phyloP scores from a whole-genome alignment of 2,113 vertebrate species.

The Burhinus oedicnemus region DNA sequence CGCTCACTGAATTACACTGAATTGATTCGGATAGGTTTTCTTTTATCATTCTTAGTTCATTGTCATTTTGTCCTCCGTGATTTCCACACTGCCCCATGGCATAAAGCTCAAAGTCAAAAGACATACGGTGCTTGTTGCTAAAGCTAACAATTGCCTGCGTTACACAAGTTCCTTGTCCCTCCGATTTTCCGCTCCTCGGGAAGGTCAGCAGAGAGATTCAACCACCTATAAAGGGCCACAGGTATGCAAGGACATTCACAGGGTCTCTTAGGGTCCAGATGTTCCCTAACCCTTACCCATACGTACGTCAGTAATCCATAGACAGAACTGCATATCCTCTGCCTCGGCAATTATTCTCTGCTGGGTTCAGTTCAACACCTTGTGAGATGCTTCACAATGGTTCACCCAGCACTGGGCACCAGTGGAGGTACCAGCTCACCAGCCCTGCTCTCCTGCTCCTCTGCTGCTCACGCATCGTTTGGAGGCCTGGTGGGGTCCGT shows the following conservation, averaged over 20 bases:
- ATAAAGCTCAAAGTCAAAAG: background rate
- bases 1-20: background rate
- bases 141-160: background rate
- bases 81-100: background rate
- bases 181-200: background rate
- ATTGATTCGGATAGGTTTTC: background rate
- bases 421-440: background rate
- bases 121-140: background rate
- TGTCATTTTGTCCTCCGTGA: background rate
- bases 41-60: background rate
- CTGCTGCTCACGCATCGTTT: fast-evolving
- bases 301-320: background rate
- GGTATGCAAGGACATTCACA: background rate
- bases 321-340: background rate
- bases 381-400: background rate
- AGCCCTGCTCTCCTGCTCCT: background rate
- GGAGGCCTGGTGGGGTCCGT: fast-evolving
- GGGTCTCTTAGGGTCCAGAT: fast-evolving
- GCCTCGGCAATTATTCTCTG: background rate
- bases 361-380: background rate
- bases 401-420: background rate
- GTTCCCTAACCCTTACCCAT: background rate
- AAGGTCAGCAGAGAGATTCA: background rate
- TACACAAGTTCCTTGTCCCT: background rate
- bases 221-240: background rate